phyloP scores from a whole-genome alignment of 2,797 vertebrate genomes.

The Trachops cirrhosus region DNA sequence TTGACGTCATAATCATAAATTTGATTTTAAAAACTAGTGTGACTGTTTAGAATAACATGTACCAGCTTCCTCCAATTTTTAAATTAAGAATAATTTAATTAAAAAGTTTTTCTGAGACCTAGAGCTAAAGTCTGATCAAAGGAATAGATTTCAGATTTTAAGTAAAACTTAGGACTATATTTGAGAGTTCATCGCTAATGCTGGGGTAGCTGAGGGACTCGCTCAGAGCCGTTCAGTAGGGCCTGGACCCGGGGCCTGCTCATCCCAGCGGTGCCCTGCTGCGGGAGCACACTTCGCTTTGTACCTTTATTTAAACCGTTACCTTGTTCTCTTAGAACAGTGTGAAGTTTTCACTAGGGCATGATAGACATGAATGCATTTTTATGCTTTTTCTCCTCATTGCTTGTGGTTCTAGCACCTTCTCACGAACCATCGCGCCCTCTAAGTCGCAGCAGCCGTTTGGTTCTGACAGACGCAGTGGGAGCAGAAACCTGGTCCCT shows the following conservation, averaged over 20 bases:
- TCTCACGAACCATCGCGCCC: background rate
- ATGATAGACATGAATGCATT: background rate
- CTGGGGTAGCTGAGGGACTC: background rate
- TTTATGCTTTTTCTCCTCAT: background rate
- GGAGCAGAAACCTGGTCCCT: background rate
- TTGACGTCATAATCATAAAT: background rate
- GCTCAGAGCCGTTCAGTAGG: background rate
- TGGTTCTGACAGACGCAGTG: background rate
- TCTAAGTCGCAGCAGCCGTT: background rate
- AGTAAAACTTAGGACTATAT: background rate
- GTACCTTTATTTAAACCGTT: background rate
- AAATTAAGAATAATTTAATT: background rate
- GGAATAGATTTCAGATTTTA: background rate
- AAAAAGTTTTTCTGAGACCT: background rate
- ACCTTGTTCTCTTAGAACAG: background rate
- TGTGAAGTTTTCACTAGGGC: background rate
- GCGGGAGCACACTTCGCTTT: background rate
- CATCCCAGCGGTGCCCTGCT: background rate
- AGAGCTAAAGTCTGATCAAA: background rate
- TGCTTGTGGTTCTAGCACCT: background rate
- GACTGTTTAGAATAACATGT: background rate
- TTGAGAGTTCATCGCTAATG: background rate
- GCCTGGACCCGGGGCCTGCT: too few relatives aligned
- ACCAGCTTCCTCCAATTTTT: background rate
- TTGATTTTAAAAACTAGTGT: slow-evolving; percentile 8